Evolutionary conservation across 2,888 invertebrate species (phyloP).

Genomic region (Nasonovia ribisnigri): DNA sequence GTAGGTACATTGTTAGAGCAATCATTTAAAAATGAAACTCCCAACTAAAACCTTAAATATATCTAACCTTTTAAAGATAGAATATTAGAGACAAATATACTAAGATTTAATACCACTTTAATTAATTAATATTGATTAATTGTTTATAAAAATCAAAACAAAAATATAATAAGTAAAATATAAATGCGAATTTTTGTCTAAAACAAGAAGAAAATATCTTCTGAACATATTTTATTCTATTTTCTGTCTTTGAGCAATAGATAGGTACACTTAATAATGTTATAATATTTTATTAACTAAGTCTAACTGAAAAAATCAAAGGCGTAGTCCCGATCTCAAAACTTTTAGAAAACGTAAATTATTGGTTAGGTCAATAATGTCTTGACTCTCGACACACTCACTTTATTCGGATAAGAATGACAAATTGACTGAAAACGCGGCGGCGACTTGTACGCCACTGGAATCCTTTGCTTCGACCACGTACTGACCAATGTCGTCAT

Average conservation of each 20-base stretch:
- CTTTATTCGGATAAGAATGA: slow-evolving; percentile 48
- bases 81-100: too few species aligned
- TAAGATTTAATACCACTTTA: too few species aligned
- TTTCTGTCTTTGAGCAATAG: neutral
- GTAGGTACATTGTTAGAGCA: neutral
- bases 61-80: too few species aligned
- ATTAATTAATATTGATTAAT: too few species aligned
- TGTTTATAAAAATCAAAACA: neutral
- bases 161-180: neutral
- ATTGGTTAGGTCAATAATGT: neutral
- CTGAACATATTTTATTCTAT: neutral
- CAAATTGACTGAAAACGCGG: slow-evolving; percentile 70
- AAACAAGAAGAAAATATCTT: neutral
- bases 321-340: neutral
- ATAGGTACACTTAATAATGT: neutral
- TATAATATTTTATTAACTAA: neutral
- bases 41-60: neutral
- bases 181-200: neutral
- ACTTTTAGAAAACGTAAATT: neutral
- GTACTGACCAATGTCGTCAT: slow-evolving; percentile 89
- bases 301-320: neutral
- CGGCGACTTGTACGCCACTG: slow-evolving; percentile 85
- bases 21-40: neutral
- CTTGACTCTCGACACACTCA: neutral
- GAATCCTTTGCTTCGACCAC: slow-evolving; percentile 87